A percentile compares a stretch with the other conserved stretches of the same genome.
These are phyloP conservation scores for Drosophila neonasuta DNA, from an alignment of 2,888 invertebrate species.

Conservation along the genomic window DNA sequence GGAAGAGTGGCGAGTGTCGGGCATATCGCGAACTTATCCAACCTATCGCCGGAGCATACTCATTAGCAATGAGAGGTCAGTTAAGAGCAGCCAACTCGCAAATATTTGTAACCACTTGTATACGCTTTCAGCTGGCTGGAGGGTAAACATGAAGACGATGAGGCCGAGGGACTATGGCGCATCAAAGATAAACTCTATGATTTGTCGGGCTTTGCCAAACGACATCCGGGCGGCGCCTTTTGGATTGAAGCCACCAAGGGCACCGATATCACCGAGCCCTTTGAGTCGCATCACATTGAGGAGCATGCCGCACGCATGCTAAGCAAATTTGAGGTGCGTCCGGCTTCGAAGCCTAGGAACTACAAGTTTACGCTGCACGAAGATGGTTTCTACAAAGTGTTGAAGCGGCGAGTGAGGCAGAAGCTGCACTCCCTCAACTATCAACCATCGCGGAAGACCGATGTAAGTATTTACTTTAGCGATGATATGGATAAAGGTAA, in stretches of 20 bases:
- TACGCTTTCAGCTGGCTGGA: conserved; percentile 84
- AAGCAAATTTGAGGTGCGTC: conserved; percentile 85
- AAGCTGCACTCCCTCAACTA: conserved; percentile 84
- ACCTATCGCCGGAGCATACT: conserved; percentile 68
- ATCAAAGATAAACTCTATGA: conserved; percentile 91
- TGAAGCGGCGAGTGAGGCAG: conserved; percentile 85
- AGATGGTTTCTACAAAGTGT: conserved; percentile 88
- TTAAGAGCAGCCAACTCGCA: conserved; percentile 38
- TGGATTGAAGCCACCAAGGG: conserved; percentile 89
- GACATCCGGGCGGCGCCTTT: conserved; percentile 92
- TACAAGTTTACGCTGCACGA: conserved; percentile 88
- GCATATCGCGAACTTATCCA: conserved; percentile 79
- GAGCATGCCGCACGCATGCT: conserved; percentile 84
- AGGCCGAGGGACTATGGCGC: conserved; percentile 89
- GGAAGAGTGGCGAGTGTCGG: conserved; percentile 72
- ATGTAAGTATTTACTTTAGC: conserved; percentile 52
- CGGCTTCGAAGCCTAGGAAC: conserved; percentile 85
- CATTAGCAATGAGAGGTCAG: conserved; percentile 64
- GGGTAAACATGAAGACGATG: conserved; percentile 86
- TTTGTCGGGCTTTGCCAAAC: conserved; percentile 87
- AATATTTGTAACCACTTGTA: not conserved
- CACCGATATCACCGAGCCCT: conserved; percentile 90
- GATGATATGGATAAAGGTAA: no score
- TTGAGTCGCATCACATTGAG: conserved; percentile 88
- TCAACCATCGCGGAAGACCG: conserved; percentile 70